Evolutionary conservation across 2,113 vertebrate genomes (phyloP).

Genomic region (Prionailurus bengalensis): DNA sequence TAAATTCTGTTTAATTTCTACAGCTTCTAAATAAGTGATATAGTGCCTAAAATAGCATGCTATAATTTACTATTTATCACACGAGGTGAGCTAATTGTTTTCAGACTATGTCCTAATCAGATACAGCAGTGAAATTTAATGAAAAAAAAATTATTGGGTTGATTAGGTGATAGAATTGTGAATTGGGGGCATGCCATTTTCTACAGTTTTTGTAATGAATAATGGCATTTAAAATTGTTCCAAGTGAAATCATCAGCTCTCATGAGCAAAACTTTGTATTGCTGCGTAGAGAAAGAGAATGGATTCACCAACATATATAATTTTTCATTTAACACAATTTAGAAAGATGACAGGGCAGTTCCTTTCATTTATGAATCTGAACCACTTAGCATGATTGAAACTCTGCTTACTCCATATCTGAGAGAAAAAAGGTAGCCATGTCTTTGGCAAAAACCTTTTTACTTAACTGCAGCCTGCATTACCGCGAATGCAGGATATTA

Average conservation of each 20-base stretch:
- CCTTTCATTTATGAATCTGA: background rate
- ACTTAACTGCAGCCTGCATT: background rate
- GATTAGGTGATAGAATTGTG: slow-evolving; percentile 68
- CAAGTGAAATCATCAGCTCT: slow-evolving; percentile 18
- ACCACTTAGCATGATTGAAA: background rate
- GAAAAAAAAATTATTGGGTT: slow-evolving; percentile 70
- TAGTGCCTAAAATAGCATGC: slow-evolving; percentile 50
- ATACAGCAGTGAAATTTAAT: slow-evolving; percentile 70
- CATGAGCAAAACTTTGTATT: background rate
- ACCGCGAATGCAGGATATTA: background rate
- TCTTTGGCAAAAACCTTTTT: background rate
- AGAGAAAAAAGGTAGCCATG: background rate
- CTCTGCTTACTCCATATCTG: background rate
- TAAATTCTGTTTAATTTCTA: slow-evolving; percentile 52
- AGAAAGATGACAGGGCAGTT: background rate
- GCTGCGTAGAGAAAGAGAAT: slow-evolving; percentile 40
- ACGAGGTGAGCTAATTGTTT: slow-evolving; percentile 72
- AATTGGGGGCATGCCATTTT: slow-evolving; percentile 41
- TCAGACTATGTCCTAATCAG: slow-evolving; percentile 71
- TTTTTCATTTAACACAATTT: slow-evolving; percentile 65
- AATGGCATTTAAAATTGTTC: slow-evolving; percentile 57
- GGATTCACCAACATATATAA: background rate
- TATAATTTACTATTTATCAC: slow-evolving; percentile 72
- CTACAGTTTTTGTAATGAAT: slow-evolving; percentile 54
- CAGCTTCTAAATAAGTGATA: slow-evolving; percentile 1